Conservation (phyloP, 2,888 invertebrate genomes). For the Fissipunctia ypsillon region DNA sequence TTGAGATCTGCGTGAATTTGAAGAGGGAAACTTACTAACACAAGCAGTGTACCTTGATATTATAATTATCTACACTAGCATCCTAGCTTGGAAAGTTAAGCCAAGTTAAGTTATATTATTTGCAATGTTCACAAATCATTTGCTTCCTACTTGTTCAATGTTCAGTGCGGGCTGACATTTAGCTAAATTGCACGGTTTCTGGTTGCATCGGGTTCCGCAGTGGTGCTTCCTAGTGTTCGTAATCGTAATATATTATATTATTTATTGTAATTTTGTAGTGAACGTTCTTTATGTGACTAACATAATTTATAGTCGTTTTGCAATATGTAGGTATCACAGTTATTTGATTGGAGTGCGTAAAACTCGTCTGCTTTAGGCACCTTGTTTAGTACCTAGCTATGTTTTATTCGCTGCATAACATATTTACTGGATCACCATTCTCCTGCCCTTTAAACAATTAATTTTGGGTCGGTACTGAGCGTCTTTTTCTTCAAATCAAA, state of each 20-base stretch:
- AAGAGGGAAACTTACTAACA: neutral
- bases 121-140: slow-evolving; percentile 17
- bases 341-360: neutral
- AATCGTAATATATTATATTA: slow-evolving; percentile 26
- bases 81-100: slow-evolving; percentile 10
- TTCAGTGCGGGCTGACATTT: slow-evolving; percentile 32
- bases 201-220: slow-evolving; percentile 45
- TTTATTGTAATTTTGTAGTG: slow-evolving; percentile 30
- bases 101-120: slow-evolving; percentile 14
- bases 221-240: slow-evolving; percentile 29
- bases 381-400: too few species aligned
- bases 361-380: neutral
- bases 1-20: neutral
- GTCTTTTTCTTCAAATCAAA: neutral
- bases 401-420: too few species aligned
- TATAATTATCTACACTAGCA: neutral
- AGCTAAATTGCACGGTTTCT: slow-evolving; percentile 37
- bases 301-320: neutral
- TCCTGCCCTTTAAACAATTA: neutral
- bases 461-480: neutral
- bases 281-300: neutral
- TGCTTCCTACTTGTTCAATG: slow-evolving; percentile 35
- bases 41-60: neutral
- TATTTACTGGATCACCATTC: neutral
- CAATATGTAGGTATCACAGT: neutral